Base-by-base conservation (phyloP, 2,113 vertebrate genomes). In the Orthonyx spaldingii region DNA sequence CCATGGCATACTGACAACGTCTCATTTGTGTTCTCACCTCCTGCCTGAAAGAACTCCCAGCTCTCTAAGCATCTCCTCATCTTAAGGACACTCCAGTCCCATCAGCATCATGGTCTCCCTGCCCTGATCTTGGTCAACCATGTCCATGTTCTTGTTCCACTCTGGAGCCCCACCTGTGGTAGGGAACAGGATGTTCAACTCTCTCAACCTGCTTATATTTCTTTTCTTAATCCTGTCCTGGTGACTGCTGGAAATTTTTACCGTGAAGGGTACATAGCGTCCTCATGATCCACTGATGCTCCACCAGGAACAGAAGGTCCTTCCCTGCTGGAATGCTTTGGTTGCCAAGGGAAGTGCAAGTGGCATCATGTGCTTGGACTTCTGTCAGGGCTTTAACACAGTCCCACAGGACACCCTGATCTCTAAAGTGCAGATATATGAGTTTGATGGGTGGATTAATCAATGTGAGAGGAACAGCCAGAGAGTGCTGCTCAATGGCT, bases 161-260 rank as follows among this genome's bases (percentile, higher is more conserved):
- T n/a, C 3, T 26, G 21, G 1, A 7, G 12, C 9, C 24, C 16
- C 21, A 52, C 7, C 21, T 1, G 3, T 27, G 26, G 6, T 14
- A 8, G 1, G 13, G 16, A 7, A 21, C 33, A 53, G 16, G 10
- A 35, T 3, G 5, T 3, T 53, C 39, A 53, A 4, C 39, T 37
- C 26, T 37, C 39, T 46, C 39, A 32, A 1, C 4, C 13, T 53
- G 21, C 5, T 27, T 19, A 8, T 35, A 30, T 28, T 50, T 42
- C 15, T 53, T 15, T 11, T 63, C 17, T 27, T 39, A 37, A 84
- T 63, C 47, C 33, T 46, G 10, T 46, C 57, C 33, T 32, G 68
- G 22, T 17, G 37, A 63, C 39, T 63, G 16, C 9, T 32, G 41
- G 41, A 42, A 14, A 10, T 42, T 42, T 42, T 42, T 42, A 30